Evolutionary conservation across 2,113 vertebrate genomes (phyloP).

Genomic region (Ailurus styani): DNA sequence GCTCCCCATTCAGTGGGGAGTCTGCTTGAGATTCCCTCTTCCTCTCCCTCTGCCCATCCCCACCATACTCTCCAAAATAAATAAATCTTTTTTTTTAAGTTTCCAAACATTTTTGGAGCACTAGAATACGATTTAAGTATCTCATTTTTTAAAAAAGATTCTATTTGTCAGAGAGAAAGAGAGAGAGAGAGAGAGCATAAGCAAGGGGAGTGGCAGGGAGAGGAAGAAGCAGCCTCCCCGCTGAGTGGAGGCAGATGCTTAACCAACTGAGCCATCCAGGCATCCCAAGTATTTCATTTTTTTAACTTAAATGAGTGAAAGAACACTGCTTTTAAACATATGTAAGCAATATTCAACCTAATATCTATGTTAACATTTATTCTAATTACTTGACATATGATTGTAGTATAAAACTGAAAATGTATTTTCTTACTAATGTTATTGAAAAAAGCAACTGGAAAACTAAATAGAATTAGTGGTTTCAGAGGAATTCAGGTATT

Average conservation of each 20-base stretch:
- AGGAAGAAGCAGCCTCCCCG: no score
- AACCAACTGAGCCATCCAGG: no score
- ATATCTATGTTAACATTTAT: background rate
- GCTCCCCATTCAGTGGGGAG: background rate
- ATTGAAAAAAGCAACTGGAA: constrained; percentile 1
- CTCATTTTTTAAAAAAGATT: background rate
- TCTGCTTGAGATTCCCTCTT: background rate
- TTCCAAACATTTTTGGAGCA: constrained; percentile 13
- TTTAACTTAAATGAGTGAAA: constrained; percentile 48
- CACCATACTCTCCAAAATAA: background rate
- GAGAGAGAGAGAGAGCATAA: no score
- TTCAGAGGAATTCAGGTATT: background rate
- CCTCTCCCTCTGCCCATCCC: background rate
- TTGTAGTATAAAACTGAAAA: constrained; percentile 47
- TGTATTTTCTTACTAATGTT: constrained; percentile 10
- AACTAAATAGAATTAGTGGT: background rate
- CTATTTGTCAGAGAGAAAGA: no score
- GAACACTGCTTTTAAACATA: constrained; percentile 3
- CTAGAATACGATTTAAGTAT: background rate
- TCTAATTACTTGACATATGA: background rate
- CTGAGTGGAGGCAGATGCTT: no score
- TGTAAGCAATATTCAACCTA: background rate
- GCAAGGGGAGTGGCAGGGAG: no score
- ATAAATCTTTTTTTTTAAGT: no score
- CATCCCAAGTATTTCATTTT: background rate